Evolutionary conservation across 1,140 invertebrate genomes (phyloP), one percentile per base, ranked within the genome.

Genomic region (Pectinophora gossypiella): DNA sequence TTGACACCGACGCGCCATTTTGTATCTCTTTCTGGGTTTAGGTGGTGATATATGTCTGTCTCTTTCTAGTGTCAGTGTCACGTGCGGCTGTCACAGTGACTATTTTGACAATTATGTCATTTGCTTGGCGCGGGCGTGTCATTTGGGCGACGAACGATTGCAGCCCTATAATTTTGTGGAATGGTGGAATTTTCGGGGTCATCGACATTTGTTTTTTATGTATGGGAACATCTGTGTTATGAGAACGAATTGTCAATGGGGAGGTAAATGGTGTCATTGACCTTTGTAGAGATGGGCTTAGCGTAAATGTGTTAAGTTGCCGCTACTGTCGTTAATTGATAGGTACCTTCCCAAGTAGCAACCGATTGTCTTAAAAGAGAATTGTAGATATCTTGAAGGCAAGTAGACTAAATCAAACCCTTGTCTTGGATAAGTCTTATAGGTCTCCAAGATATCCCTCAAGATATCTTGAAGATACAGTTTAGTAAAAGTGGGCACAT

Each of bases 91-190:
- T 81, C 79, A 77, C 59, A 72, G 76, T 79, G 72, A 83, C 79
- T 80, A 84, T 85, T 86, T 85, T 76, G 83, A 86, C 83, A 86
- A 86, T 86, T 86, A 86, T 86, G 83, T 86, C 80, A 86, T 86
- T 86, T 84, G 82, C 68, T 68, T 80, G 79, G 78, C 76, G 76
- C 74, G 70, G 80, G 81, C 63, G 72, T 85, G 81, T 85, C 81
- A 85, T 85, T 84, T 84, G 72, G 75, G 69, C 76, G 82, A 83
- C 75, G 76, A 81, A 72, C 79, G 75, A 76, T 84, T 75, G 77
- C 50, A 38, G 59, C 68, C n/a, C 72, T 82, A 68, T 84, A 84
- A 86, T 84, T 86, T 85, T 68, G 78, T 77, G 65, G 72, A 74
- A 82, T 73, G 65, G 71, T 82, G 61, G 78, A 79, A 79, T 80